phyloP scores from a whole-genome alignment of 2,888 invertebrate genomes.

The Chaetogeoica ovagalla region DNA sequence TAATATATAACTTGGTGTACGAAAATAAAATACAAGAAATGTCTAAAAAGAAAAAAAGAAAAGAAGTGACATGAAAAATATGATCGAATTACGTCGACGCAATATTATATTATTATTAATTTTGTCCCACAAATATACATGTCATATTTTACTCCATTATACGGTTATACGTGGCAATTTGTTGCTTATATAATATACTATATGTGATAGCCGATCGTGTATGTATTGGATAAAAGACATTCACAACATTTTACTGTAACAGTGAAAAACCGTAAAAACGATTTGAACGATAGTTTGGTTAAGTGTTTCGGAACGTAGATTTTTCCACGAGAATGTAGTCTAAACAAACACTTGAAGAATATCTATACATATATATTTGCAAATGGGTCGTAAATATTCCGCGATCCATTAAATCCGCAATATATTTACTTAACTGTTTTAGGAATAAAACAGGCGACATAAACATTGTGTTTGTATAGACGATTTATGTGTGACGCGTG shows the following conservation, averaged over 20 bases:
- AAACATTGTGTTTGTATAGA: too few relatives aligned
- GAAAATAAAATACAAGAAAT: too few relatives aligned
- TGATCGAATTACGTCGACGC: background rate
- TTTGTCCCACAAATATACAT: background rate
- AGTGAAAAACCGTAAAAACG: background rate
- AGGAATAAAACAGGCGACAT: too few relatives aligned
- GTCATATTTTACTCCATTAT: background rate
- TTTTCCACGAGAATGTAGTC: conserved; percentile 6
- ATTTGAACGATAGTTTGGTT: conserved; percentile 30
- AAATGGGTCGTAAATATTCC: conserved; percentile 6
- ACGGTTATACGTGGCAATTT: background rate
- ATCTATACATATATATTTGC: background rate
- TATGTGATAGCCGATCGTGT: too few relatives aligned
- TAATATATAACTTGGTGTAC: too few relatives aligned
- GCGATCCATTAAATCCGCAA: background rate
- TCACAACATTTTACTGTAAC: background rate
- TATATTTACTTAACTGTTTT: background rate
- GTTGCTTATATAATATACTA: background rate
- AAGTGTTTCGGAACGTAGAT: background rate
- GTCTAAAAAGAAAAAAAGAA: background rate
- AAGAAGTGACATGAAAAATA: background rate
- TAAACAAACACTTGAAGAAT: conserved; percentile 4
- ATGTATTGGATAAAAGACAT: background rate
- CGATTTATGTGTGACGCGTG: too few relatives aligned
- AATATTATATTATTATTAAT: background rate